Evolutionary conservation across 2,113 vertebrate genomes (phyloP), one percentile per base, ranked within the genome.

Genomic region (Channa argus): DNA sequence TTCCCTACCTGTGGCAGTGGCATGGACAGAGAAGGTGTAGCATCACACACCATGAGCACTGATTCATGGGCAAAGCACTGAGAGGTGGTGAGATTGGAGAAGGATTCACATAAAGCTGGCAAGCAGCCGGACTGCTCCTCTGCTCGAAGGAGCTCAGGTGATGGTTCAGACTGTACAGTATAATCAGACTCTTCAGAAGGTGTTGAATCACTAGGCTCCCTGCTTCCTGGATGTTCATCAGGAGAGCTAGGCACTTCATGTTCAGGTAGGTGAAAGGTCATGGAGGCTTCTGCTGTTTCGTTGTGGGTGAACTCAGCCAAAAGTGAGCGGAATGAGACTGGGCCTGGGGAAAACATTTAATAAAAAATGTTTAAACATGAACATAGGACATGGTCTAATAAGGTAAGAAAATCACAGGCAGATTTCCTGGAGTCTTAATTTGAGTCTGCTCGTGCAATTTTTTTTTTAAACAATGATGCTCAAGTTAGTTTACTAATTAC

Each of bases 281-380:
- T 73, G 34, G 89, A 90, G 67, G 71, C 78, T 11, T 92, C 89
- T 0, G 38, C 60, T 0, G 55, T 74, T 37, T 94, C 88, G 0
- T 91, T 95, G 50, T 91, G 84, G 8, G 94, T 83, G 67, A 83
- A 74, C 64, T 96, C 95, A 8, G 91, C 84, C 13, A 83, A 85
- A 36, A 96, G 87, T 0, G 84, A 74, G 24, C 92, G 91, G 77
- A 96, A 96, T 10, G 92, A 94, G 15, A 93, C 92, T 44, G 93
- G 92, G 65, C 75, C 74, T 37, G 55, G 24, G 24, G 24, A 14
- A 56, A 80, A 61, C 37, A 66, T 45, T 54, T 24, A 24, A 24
- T 24, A 24, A 24, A 24, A 24, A 24, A 24, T 24, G 24, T 24
- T 24, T 24, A 24, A 24, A 24, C 1, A 24, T 24, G 24, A 24